Conservation (phyloP, 1,140 invertebrate genomes). For the Grapholita molesta region DNA sequence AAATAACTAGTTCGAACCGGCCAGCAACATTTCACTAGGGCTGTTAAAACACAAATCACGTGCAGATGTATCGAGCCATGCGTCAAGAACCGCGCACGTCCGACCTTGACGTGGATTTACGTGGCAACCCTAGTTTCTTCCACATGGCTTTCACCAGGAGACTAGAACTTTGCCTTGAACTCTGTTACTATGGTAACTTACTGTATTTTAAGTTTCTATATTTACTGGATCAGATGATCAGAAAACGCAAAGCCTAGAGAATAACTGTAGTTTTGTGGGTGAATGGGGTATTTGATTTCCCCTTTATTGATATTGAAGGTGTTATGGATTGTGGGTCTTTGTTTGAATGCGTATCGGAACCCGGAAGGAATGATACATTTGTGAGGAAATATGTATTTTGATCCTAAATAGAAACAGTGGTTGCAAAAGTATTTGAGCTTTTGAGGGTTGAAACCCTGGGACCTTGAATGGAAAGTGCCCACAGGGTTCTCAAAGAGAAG, state of each 20-base stretch:
- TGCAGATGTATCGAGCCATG: conserved; percentile 45
- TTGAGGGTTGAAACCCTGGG: no score
- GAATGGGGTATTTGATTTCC: conserved; percentile 10
- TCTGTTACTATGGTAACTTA: no score
- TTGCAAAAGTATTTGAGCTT: no score
- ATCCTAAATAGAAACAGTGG: neutral
- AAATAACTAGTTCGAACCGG: no score
- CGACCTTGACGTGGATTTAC: conserved; percentile 50
- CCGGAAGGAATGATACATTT: neutral
- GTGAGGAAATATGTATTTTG: neutral
- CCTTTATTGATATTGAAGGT: conserved; percentile 16
- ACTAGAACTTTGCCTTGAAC: no score
- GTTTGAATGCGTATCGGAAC: neutral
- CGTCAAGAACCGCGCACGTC: conserved; percentile 43
- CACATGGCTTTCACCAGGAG: no score
- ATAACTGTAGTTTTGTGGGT: conserved; percentile 7
- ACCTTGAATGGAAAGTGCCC: no score
- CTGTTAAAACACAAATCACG: conserved; percentile 45
- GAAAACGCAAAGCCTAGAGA: no score
- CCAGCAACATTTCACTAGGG: conserved; percentile 25
- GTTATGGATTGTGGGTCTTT: conserved; percentile 8
- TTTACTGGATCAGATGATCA: no score
- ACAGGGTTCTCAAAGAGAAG: no score
- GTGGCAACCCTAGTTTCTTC: conserved; percentile 35
- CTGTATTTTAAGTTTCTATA: no score